Base-by-base conservation (phyloP, 2,113 vertebrate species). In the Engystomops pustulosus region DNA sequence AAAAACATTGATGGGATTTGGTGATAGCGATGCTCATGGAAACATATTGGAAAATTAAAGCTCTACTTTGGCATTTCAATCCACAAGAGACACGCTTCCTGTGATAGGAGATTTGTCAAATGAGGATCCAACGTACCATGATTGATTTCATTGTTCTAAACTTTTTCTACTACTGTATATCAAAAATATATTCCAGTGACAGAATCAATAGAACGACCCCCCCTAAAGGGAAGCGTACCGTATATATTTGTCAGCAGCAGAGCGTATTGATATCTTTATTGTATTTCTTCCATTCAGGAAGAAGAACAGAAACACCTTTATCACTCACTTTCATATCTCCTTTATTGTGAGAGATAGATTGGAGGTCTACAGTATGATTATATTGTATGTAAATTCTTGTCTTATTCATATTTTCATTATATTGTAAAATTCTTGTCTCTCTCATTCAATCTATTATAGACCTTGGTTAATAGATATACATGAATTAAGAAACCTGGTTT, bases 141-240 rank as follows among this genome's bases (percentile, higher is more conserved):
- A 83, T 83, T 83, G 70, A 83, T 75, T 75, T 47, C 36, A 74
- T 72, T n/a, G 36, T 75, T 27, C 23, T 25, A 83, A 32, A 65
- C 41, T 75, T 72, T 74, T 75, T 82, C 23, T 82, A 30, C 30
- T 47, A 45, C 70, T 85, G 81, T 87, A 81, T 74, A 80, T 85
- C 80, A 76, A 69, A 79, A 86, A 67, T 79, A 79, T 81, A 74
- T 85, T 80, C 3, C 15, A 34, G 68, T 85, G 78, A 87, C 84
- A 87, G 75, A 86, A 87, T 86, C 81, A 87, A 87, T 85, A 85
- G 25, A 20, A 18, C 55, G 47, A 58, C 68, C 55, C 71, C 38
- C 55, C 18, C 30, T 53, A 34, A 18, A 51, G 32, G 58, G 55
- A 78, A 68, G 27, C 25, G 49, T 62, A 67, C 65, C 75, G 62